Evolutionary conservation across 1,140 invertebrate genomes (phyloP), one percentile per base, ranked within the genome.

Genomic region (Polyergus mexicanus): DNA sequence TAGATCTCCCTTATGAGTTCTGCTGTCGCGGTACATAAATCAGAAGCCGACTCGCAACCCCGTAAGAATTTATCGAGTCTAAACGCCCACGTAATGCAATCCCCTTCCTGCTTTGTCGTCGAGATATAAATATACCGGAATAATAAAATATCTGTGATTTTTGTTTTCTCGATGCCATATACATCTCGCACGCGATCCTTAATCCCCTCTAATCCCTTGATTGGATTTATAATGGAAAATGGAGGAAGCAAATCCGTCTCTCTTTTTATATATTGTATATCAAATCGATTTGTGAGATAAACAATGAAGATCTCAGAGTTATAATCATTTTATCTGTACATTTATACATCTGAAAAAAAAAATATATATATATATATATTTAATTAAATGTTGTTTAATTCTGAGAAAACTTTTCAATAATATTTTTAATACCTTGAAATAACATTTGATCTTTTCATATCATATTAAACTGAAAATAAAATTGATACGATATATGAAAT

Each of bases 1-100:
- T 81, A 81, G 78, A 72, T 81, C 78, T 81, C 78, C 38, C 51
- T 71, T 81, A 81, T 81, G 78, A 81, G 78, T 81, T 81, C 78
- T 81, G 47, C 78, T 81, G 78, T 72, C 66, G 66, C 66, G 78
- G 51, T 72, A 81, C 78, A 81, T 81, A 81, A 81, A 81, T 81
- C 78, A 81, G 38, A 41, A 41, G 38, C 35, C 51, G 41, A 56
- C 65, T 80, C 35, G 65, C 65, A 41, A 71, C 65, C 51, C 51
- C 19, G 38, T 16, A 60, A 81, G 51, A 81, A 81, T 81, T 81
- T 81, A 81, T 81, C 78, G 78, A 81, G 51, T 81, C 66, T 81
- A 81, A 81, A 81, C 66, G 51, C 38, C 77, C 78, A 72, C 78
- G 66, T 81, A 60, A 81, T 81, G 35, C 66, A 81, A 81, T 72